Percentiles rank a stretch among this genome's conserved stretches.
Conservation (phyloP, 1,140 invertebrate species). For the Hetaerina americana region DNA sequence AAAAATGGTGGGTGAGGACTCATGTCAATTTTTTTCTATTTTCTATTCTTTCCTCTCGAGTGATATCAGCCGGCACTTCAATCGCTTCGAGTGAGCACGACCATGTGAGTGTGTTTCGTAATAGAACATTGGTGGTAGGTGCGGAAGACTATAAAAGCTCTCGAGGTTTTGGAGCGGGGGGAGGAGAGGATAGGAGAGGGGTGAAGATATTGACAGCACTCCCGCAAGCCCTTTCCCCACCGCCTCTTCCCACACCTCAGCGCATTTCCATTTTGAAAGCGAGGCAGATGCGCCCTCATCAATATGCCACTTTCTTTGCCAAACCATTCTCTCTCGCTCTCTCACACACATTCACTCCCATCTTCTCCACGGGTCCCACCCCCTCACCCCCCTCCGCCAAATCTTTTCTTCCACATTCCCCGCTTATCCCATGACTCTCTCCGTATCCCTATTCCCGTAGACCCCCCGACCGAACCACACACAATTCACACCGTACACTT, state of each 20-base stretch:
- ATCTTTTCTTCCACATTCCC: neutral
- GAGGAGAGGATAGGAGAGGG: no score
- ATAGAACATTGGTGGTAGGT: neutral
- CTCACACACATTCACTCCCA: neutral
- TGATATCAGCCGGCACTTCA: neutral
- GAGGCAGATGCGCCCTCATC: neutral
- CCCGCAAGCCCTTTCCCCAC: neutral
- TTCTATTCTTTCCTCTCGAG: neutral
- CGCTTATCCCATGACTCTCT: no score
- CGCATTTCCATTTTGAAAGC: neutral
- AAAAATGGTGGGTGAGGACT: neutral
- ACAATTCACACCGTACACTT: no score
- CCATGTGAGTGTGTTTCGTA: neutral
- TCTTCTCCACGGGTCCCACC: no score
- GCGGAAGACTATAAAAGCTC: neutral
- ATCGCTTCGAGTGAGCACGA: neutral
- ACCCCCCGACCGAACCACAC: no score
- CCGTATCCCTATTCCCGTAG: no score
- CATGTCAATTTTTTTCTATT: no score
- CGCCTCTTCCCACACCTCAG: neutral
- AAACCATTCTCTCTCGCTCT: neutral
- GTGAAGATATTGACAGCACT: no score
- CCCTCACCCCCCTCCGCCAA: neutral
- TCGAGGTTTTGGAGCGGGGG: no score
- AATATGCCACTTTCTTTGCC: neutral